Evolutionary conservation across 2,113 vertebrate genomes (phyloP).

Genomic region (Equus przewalskii): DNA sequence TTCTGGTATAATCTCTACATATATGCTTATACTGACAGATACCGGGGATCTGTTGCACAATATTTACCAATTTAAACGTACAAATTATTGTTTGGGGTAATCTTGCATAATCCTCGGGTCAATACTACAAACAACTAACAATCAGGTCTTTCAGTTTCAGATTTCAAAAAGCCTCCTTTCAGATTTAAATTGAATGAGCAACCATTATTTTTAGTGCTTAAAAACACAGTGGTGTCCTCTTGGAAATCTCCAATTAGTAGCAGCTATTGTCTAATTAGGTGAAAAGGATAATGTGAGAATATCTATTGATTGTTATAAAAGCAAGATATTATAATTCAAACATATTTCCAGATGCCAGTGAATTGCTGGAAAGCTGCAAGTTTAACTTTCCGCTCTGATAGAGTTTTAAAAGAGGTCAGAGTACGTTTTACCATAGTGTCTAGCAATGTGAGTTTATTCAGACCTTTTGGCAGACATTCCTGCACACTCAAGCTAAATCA

Average conservation of each 20-base stretch:
- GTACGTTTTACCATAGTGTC: conserved; percentile 90
- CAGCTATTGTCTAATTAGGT: conserved; percentile 76
- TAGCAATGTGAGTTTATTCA: conserved; percentile 90
- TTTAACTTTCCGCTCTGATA: conserved; percentile 88
- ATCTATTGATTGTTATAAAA: conserved; percentile 71
- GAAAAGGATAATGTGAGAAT: conserved; percentile 76
- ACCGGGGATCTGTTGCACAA: background rate
- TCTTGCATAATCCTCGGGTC: conserved; percentile 54
- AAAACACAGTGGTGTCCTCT: conserved; percentile 46
- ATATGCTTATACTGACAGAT: background rate
- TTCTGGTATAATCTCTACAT: background rate
- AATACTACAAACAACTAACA: conserved; percentile 63
- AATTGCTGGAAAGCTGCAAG: conserved; percentile 86
- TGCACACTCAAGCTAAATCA: conserved; percentile 87
- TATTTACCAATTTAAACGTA: conserved; percentile 41
- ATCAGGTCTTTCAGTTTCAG: conserved; percentile 65
- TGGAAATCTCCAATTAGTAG: conserved; percentile 63
- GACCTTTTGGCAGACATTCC: conserved; percentile 88
- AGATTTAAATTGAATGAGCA: conserved; percentile 65
- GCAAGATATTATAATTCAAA: conserved; percentile 77
- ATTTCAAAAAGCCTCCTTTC: conserved; percentile 72
- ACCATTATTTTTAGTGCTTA: conserved; percentile 63
- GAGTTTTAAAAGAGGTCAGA: conserved; percentile 90
- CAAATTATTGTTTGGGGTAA: conserved; percentile 61
- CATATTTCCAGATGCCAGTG: conserved; percentile 84